These are phyloP conservation scores for Drosophila kuntzei DNA, from an alignment of 2,888 invertebrate species.

Conservation along the genomic window DNA sequence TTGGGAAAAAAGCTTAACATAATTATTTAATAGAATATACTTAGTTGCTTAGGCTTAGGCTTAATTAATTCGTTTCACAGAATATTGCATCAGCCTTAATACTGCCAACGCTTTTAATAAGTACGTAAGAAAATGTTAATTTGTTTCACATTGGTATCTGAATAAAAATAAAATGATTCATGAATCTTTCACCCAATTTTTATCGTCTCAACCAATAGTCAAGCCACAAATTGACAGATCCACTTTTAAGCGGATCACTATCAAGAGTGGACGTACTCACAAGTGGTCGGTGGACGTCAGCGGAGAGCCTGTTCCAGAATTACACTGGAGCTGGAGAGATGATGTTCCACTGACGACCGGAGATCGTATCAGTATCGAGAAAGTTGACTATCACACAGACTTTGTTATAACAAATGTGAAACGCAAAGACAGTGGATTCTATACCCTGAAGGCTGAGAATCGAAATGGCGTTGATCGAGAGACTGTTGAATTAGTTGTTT, in stretches of 20 bases:
- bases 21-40: slow-evolving; percentile 1
- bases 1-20: no score
- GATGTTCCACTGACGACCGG: slow-evolving; percentile 89
- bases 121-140: slow-evolving; percentile 41
- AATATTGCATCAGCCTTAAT: slow-evolving; percentile 35
- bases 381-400: slow-evolving; percentile 95
- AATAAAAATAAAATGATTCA: slow-evolving; percentile 6
- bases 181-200: background rate
- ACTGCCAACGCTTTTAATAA: slow-evolving; percentile 37
- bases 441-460: slow-evolving; percentile 94
- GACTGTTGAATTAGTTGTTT: slow-evolving; percentile 92
- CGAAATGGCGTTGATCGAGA: slow-evolving; percentile 92
- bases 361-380: slow-evolving; percentile 90
- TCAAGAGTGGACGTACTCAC: slow-evolving; percentile 87
- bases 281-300: slow-evolving; percentile 94
- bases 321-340: slow-evolving; percentile 89
- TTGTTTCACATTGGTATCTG: slow-evolving; percentile 7
- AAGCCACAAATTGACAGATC: slow-evolving; percentile 97
- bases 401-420: slow-evolving; percentile 88
- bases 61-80: slow-evolving; percentile 31
- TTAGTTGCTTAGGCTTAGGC: slow-evolving; percentile 1
- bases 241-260: slow-evolving; percentile 92
- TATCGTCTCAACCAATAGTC: slow-evolving; percentile 90
- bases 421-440: slow-evolving; percentile 94
- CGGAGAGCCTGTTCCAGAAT: slow-evolving; percentile 97